phyloP scores from a whole-genome alignment of 1,140 invertebrate genomes.

The Papilio polytes region DNA sequence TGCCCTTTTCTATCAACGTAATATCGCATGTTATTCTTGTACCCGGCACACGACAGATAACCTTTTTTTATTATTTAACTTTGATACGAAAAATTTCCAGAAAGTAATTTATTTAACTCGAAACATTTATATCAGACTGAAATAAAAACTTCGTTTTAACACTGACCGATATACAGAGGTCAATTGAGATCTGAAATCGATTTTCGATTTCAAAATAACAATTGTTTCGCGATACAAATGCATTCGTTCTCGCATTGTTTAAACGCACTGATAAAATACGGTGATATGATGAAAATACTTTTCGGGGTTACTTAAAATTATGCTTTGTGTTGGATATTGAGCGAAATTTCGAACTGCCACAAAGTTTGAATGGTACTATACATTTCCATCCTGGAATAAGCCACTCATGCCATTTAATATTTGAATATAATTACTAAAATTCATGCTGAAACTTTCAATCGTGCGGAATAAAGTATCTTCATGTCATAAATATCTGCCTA shows the following conservation, averaged over 20 bases:
- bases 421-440: too few relatives aligned
- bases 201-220: not conserved
- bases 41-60: constrained; percentile 11
- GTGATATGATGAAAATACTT: not conserved
- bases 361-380: not conserved
- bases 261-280: not conserved
- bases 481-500: not conserved
- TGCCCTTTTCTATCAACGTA: constrained; percentile 19
- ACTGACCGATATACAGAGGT: constrained; percentile 3
- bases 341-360: too few relatives aligned
- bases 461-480: not conserved
- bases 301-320: not conserved
- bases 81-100: constrained; percentile 4
- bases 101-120: not conserved
- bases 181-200: not conserved
- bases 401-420: too few relatives aligned
- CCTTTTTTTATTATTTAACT: constrained; percentile 31
- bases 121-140: not conserved
- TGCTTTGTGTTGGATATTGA: not conserved
- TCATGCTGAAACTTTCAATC: too few relatives aligned
- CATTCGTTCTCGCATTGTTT: not conserved
- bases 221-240: not conserved
- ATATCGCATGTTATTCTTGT: constrained; percentile 19
- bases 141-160: not conserved
- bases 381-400: too few relatives aligned